Evolutionary conservation across 2,888 invertebrate species (phyloP).

Genomic region (Sisyra terminalis): DNA sequence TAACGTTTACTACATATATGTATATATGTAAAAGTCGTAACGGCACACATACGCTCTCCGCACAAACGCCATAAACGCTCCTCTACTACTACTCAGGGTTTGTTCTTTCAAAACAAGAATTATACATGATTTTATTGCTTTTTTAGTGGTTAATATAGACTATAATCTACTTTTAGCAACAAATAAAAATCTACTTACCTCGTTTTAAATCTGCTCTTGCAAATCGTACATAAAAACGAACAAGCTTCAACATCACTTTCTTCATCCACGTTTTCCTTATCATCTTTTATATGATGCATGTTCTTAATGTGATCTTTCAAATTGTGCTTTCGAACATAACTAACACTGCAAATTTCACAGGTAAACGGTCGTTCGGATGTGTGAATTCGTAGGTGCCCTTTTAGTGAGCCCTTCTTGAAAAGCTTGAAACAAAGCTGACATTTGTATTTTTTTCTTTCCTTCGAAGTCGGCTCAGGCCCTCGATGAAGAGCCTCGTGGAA

Average conservation of each 20-base stretch:
- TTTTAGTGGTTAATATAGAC: no score
- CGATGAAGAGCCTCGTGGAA: constrained; percentile 56
- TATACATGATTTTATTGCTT: no score
- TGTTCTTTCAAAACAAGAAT: no score
- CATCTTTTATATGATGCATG: constrained; percentile 28
- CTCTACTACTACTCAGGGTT: no score
- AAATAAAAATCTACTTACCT: constrained; percentile 25
- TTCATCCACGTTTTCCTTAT: constrained; percentile 9
- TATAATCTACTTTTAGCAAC: background rate
- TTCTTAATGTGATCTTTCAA: constrained; percentile 40
- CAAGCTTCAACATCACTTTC: constrained; percentile 14
- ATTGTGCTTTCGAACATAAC: constrained; percentile 49
- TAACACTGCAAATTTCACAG: constrained; percentile 43
- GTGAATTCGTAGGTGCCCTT: constrained; percentile 53
- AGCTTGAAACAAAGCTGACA: constrained; percentile 52
- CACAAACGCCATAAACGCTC: no score
- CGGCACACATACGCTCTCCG: no score
- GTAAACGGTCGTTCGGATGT: constrained; percentile 55
- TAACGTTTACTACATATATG: background rate
- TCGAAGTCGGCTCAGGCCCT: constrained; percentile 23
- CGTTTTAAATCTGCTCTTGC: constrained; percentile 29
- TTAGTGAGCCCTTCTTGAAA: constrained; percentile 47
- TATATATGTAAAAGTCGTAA: no score
- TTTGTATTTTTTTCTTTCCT: constrained; percentile 29
- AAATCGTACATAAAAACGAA: constrained; percentile 26